Base-by-base conservation (phyloP, 2,797 vertebrate species). In the Peromyscus attwateri region DNA sequence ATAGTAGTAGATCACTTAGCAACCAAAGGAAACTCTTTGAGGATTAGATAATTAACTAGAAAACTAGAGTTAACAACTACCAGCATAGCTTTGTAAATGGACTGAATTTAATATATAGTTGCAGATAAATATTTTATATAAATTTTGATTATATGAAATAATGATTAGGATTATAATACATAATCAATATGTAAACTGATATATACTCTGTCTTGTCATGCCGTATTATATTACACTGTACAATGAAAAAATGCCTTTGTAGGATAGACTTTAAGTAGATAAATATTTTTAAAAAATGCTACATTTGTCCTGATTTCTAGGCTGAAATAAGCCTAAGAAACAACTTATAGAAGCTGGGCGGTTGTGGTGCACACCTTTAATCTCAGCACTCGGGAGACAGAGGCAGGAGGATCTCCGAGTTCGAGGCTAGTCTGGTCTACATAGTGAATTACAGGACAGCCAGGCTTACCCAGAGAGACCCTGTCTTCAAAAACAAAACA, bases 101-200 rank as follows among this genome's bases (percentile, higher is more conserved):
- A 84, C 40, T 89, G 27, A 77, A 83, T 83, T 94, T 89, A 73
- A 83, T 88, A 88, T 80, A n/a, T 7, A 49, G n/a, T 55, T 62
- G 16, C 73, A 60, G n/a, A 40, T 88, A 62, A 79, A 57, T 73
- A 43, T 34, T 71, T 31, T 60, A 55, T 77, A 52, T 68, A 62
- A 31, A 19, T 76, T 80, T 87, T 40, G 64, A n/a, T n/a, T n/a
- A n/a, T n/a, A n/a, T n/a, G n/a, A n/a, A n/a, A n/a, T n/a, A n/a
- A 2, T 77, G 2, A 82, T 70, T 70, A 66, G 31, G 43, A 87
- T 79, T 75, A 43, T 75, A 75, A 64, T 79, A 19, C 43, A 25
- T 43, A 71, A 4, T 71, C 37, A 94, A 49, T 77, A 62, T 29
- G 25, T 7, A 34, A 80, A 34, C 21, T 31, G 1, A 40, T 23